These are phyloP conservation scores for Discoglossus pictus DNA, from an alignment of 2,797 vertebrate genomes.

Conservation along the genomic window DNA sequence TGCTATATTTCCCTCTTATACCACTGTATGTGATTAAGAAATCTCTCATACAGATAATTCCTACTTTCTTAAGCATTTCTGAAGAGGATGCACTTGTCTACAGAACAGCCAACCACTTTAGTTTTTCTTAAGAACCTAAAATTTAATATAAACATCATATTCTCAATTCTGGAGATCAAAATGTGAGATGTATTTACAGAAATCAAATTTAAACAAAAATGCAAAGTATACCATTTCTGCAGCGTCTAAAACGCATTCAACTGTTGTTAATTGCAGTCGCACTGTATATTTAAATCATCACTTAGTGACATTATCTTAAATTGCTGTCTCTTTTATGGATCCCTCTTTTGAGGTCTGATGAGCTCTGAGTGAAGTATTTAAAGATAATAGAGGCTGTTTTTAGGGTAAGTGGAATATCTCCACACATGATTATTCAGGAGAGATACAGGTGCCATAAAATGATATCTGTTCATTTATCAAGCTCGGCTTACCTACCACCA, in stretches of 20 bases:
- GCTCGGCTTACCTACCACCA: no score
- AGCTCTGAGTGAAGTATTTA: slow-evolving; percentile 25
- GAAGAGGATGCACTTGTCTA: no score
- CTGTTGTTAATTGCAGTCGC: slow-evolving; percentile 23
- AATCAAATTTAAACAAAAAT: background rate
- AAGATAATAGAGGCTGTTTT: slow-evolving; percentile 21
- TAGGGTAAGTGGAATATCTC: slow-evolving; percentile 28
- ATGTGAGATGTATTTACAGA: background rate
- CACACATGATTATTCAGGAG: slow-evolving; percentile 29
- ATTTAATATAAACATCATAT: no score
- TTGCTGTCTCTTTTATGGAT: slow-evolving; percentile 11
- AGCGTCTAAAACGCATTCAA: slow-evolving; percentile 12
- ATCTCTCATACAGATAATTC: no score
- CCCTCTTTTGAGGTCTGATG: slow-evolving; percentile 16
- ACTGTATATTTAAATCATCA: slow-evolving; percentile 26
- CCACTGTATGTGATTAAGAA: no score
- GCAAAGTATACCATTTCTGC: slow-evolving; percentile 10
- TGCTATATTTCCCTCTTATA: no score
- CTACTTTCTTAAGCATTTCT: no score
- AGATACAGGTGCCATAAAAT: background rate
- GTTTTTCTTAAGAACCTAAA: no score
- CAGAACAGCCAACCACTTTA: no score
- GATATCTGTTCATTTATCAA: slow-evolving; percentile 10
- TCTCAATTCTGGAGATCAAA: no score
- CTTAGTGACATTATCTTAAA: slow-evolving; percentile 38